Base-by-base conservation (phyloP, 2,113 vertebrate genomes). In the Megaceryle maxima region DNA sequence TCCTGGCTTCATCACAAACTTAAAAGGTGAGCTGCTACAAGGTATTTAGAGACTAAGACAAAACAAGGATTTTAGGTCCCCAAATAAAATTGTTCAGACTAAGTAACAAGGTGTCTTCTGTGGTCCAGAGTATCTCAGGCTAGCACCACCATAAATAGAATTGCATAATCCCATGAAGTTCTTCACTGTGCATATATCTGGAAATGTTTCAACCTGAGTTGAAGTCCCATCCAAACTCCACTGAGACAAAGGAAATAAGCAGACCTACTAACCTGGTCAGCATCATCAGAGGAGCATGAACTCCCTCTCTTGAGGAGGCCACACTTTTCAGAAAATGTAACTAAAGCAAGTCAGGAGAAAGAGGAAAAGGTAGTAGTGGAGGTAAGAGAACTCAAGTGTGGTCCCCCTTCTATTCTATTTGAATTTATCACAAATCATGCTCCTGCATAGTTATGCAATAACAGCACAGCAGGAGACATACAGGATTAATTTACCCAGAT, bases 281-380 rank as follows among this genome's bases (percentile, higher is more conserved):
- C 16, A 35, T 48, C 1, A 0, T 62, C 63, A 39, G 24, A 62
- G n/a, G 10, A 48, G 14, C 0, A 1, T 31, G 37, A 51, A 44
- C 22, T 72, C 18, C 10, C 28, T 46, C 51, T 46, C 46, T 46
- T 46, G 59, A 20, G 33, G 22, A 66, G 59, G 59, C 16, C 28
- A n/a, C 18, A 33, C 26, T 66, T 72, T 56, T 78, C 37, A 85
- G 20, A 59, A 79, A 72, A 66, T 20, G 19, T 37, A 51, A 44
- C 74, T 44, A 28, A 51, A 79, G 5, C 11, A 79, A 72, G 31
- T n/a, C 59, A 74, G 51, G 3, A 60, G 60, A 60, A 46, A 53
- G 18, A 19, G 22, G 50, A 35, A 73, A 66, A 31, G 4, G 7
- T 53, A 53, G 24, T n/a, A 67, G 51, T 44, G 26, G 44, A 85